Percentiles rank a stretch among this genome's conserved stretches.
Conservation (phyloP, 2,888 invertebrate species). For the Cryptophagus acutangulus region DNA sequence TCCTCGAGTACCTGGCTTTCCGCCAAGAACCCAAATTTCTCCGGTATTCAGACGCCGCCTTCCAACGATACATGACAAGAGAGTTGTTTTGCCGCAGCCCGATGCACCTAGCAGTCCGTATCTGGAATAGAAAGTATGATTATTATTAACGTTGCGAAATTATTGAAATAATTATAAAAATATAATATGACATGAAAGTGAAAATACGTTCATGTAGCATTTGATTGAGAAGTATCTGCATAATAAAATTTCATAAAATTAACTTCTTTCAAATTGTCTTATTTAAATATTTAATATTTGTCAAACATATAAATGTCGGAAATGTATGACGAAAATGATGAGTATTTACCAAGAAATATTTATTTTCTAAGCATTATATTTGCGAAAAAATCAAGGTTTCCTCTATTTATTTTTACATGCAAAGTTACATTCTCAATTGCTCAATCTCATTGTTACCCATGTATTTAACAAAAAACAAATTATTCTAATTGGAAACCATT, state of each 20-base stretch:
- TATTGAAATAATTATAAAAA: too few relatives aligned
- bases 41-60: slow-evolving; percentile 80
- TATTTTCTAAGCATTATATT: too few relatives aligned
- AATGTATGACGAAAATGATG: slow-evolving; percentile 9
- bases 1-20: slow-evolving; percentile 82
- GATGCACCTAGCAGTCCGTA: slow-evolving; percentile 93
- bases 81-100: slow-evolving; percentile 94
- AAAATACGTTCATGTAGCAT: too few relatives aligned
- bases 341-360: not conserved
- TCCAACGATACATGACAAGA: slow-evolving; percentile 89
- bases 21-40: slow-evolving; percentile 84
- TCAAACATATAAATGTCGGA: slow-evolving; percentile 12
- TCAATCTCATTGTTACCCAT: slow-evolving; percentile 1
- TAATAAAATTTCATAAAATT: slow-evolving; percentile 1
- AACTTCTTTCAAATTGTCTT: slow-evolving; percentile 2
- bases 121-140: slow-evolving; percentile 51
- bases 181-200: too few relatives aligned
- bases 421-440: not conserved
- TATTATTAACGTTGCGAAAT: not conserved
- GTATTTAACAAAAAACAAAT: not conserved
- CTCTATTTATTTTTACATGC: not conserved
- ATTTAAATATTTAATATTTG: slow-evolving; percentile 11
- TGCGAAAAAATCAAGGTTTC: slow-evolving; percentile 1
- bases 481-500: not conserved
- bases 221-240: not conserved